A percentile compares a stretch with the other conserved stretches of the same genome.
Conservation (phyloP, 1,140 invertebrate genomes). For the Drosophila fuyamai region DNA sequence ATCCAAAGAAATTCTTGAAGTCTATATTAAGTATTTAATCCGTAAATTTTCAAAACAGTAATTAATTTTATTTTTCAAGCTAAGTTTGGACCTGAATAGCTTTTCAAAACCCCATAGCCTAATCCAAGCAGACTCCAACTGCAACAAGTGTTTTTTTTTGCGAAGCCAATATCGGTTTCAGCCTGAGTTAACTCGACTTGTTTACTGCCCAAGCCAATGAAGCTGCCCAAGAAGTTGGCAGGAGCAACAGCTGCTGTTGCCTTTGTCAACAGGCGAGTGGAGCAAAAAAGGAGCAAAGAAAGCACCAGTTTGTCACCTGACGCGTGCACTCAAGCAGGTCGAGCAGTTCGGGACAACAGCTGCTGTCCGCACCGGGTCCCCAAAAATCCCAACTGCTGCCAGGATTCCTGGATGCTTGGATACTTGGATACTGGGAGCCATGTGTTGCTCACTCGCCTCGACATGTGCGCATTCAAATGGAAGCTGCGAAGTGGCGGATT, state of each 20-base stretch:
- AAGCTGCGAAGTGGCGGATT: slow-evolving; percentile 65
- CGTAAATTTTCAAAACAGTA: no score
- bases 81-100: neutral
- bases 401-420: slow-evolving; percentile 1
- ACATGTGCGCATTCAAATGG: slow-evolving; percentile 77
- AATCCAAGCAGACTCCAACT: neutral
- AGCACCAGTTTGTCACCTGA: slow-evolving; percentile 72
- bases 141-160: slow-evolving; percentile 14
- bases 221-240: slow-evolving; percentile 52
- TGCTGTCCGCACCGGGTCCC: slow-evolving; percentile 52
- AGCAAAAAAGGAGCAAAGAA: slow-evolving; percentile 25
- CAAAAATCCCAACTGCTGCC: slow-evolving; percentile 10
- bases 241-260: slow-evolving; percentile 69
- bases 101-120: neutral
- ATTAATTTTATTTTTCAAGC: no score
- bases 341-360: slow-evolving; percentile 53
- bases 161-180: slow-evolving; percentile 45
- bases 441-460: slow-evolving; percentile 67
- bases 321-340: slow-evolving; percentile 67
- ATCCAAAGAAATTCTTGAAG: no score
- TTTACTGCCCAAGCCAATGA: slow-evolving; percentile 41
- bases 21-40: no score
- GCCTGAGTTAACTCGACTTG: slow-evolving; percentile 50
- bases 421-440: slow-evolving; percentile 46
- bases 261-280: slow-evolving; percentile 46